phyloP scores from a whole-genome alignment of 2,797 vertebrate genomes.

The Huso huso region DNA sequence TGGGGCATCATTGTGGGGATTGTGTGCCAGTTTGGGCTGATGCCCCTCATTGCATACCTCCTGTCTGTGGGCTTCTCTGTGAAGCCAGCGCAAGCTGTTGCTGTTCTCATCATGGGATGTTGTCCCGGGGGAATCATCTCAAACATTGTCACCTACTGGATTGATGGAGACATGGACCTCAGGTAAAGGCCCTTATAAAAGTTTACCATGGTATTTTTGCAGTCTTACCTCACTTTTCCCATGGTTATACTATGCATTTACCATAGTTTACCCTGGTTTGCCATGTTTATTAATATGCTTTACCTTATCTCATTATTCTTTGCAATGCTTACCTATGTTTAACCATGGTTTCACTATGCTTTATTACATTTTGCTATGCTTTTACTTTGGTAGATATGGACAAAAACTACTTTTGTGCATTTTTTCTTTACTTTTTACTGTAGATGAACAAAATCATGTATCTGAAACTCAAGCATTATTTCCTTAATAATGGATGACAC shows the following conservation, averaged over 20 bases:
- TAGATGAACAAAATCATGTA: neutral
- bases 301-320: neutral
- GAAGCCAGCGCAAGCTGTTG: slow-evolving; percentile 38
- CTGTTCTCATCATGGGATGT: slow-evolving; percentile 49
- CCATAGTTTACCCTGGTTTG: neutral
- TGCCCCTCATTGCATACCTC: slow-evolving; percentile 50
- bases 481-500: neutral
- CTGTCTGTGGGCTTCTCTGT: slow-evolving; percentile 39
- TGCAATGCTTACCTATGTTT: neutral
- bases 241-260: no score
- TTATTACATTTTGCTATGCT: neutral
- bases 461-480: neutral
- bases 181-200: slow-evolving; percentile 36
- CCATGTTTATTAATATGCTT: neutral
- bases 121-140: slow-evolving; percentile 51
- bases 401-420: no score
- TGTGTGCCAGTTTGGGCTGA: slow-evolving; percentile 54
- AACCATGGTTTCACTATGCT: neutral
- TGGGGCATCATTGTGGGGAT: slow-evolving; percentile 49
- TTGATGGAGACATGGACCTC: slow-evolving; percentile 61
- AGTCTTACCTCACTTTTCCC: neutral
- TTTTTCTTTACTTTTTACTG: no score
- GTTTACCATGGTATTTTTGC: neutral
- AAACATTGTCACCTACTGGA: slow-evolving; percentile 56
- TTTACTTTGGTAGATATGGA: no score